Evolutionary conservation across 92 coral and sea anemone genomes (phyloP).

Genomic region (Porites evermanni): DNA sequence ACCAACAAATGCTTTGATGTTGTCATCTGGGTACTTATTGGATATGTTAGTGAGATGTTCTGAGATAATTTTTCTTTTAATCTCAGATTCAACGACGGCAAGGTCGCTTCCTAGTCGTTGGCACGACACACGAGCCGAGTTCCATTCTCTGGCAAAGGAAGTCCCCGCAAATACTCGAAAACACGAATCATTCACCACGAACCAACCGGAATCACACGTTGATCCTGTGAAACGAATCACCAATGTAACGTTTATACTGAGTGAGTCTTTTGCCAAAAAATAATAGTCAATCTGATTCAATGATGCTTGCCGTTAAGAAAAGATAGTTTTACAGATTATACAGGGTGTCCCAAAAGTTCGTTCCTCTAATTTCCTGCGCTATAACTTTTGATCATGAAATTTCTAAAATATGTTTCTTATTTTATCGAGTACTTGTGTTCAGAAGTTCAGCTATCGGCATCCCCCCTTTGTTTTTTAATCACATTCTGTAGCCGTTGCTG

Average conservation of each 20-base stretch:
- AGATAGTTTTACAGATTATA: no score
- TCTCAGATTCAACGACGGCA: slow-evolving; percentile 66
- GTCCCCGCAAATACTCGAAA: slow-evolving; percentile 5
- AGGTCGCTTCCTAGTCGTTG: slow-evolving; percentile 23
- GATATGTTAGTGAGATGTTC: not conserved
- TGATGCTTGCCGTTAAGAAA: no score
- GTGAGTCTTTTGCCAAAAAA: not conserved
- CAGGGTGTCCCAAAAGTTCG: no score
- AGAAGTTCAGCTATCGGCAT: no score
- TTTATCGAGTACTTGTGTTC: no score
- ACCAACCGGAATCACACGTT: slow-evolving; percentile 45
- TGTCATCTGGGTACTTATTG: not conserved
- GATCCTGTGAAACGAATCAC: not conserved
- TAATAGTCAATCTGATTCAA: no score
- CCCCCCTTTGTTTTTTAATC: no score
- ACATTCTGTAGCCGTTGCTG: no score
- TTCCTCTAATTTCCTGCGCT: no score
- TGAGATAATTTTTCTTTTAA: slow-evolving; percentile 9
- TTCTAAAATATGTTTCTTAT: no score
- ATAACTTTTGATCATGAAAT: no score
- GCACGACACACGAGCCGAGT: not conserved
- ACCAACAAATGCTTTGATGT: slow-evolving; percentile 5
- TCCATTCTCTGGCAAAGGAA: not conserved
- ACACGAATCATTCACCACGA: slow-evolving; percentile 21
- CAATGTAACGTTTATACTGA: not conserved